Conservation (phyloP, 2,888 invertebrate species). For the Amphipoea lucens region DNA sequence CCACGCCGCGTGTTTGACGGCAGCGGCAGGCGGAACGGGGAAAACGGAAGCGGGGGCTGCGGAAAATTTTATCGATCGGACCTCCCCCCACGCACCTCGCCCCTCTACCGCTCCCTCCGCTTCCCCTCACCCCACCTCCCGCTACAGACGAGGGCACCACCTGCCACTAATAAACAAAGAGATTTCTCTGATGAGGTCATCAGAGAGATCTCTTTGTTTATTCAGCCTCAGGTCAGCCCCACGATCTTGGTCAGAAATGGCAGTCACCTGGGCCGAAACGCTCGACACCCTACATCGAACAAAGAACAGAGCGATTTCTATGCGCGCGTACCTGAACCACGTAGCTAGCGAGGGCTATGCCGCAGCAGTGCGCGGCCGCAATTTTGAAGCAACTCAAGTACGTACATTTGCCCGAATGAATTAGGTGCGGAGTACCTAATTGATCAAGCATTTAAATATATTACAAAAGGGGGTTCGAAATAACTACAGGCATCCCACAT, state of each 20-base stretch:
- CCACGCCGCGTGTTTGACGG: background rate
- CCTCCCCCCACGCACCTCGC: no score
- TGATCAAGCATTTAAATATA: background rate
- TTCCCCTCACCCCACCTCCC: background rate
- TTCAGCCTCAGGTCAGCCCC: background rate
- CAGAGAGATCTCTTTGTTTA: no score
- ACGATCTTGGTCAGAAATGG: background rate
- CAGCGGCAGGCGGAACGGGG: background rate
- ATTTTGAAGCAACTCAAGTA: constrained; percentile 24
- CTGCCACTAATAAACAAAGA: background rate
- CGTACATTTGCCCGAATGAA: background rate
- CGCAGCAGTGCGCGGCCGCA: constrained; percentile 16
- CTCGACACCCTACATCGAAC: constrained; percentile 2
- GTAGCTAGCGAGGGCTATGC: background rate
- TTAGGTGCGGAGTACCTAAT: background rate
- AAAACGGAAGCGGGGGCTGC: background rate
- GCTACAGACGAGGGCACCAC: background rate
- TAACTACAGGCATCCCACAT: background rate
- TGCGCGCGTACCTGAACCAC: constrained; percentile 17
- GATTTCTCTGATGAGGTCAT: background rate
- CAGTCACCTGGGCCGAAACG: background rate
- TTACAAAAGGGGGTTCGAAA: background rate
- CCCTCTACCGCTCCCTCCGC: background rate
- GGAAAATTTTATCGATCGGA: background rate
- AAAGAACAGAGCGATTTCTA: background rate